phyloP scores from a whole-genome alignment of 1,140 invertebrate genomes.

The Pteromalus puparum region DNA sequence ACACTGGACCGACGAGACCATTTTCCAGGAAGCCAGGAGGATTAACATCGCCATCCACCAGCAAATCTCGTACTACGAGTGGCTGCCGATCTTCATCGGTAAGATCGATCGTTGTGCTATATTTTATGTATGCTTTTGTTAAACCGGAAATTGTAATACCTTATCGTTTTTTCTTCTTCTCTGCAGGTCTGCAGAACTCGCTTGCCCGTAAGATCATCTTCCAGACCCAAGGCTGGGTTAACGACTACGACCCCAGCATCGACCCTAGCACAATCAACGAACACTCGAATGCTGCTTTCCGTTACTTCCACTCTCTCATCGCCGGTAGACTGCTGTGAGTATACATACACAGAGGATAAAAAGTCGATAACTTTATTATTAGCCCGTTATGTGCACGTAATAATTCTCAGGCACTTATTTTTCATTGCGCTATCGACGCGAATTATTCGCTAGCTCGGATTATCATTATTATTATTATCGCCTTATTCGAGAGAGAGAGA shows the following conservation, averaged over 20 bases:
- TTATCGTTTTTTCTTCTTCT: too few species aligned
- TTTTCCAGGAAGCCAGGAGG: constrained; percentile 90
- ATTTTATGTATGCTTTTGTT: too few species aligned
- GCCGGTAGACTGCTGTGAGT: constrained; percentile 86
- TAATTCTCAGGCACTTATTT: too few species aligned
- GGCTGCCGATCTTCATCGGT: constrained; percentile 88
- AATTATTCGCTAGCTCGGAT: too few species aligned
- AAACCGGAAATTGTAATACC: too few species aligned
- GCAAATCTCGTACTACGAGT: constrained; percentile 92
- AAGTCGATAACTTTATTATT: too few species aligned
- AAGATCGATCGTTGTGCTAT: constrained; percentile 9
- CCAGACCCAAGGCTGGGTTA: constrained; percentile 81
- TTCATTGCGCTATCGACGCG: too few species aligned
- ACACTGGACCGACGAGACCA: constrained; percentile 89
- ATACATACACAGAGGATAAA: background rate
- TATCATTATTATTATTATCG: too few species aligned
- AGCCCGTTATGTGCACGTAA: background rate
- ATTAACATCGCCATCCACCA: constrained; percentile 88
- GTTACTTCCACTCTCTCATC: constrained; percentile 91
- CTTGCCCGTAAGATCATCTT: constrained; percentile 83
- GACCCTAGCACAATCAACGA: constrained; percentile 89
- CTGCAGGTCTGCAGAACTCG: constrained; percentile 80
- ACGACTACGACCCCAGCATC: constrained; percentile 89
- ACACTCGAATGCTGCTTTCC: constrained; percentile 90
- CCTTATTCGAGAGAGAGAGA: too few species aligned